Percentiles rank a stretch among this genome's conserved stretches.
These are phyloP conservation scores for Cantharis rustica DNA, from an alignment of 2,888 invertebrate genomes.

Conservation along the genomic window DNA sequence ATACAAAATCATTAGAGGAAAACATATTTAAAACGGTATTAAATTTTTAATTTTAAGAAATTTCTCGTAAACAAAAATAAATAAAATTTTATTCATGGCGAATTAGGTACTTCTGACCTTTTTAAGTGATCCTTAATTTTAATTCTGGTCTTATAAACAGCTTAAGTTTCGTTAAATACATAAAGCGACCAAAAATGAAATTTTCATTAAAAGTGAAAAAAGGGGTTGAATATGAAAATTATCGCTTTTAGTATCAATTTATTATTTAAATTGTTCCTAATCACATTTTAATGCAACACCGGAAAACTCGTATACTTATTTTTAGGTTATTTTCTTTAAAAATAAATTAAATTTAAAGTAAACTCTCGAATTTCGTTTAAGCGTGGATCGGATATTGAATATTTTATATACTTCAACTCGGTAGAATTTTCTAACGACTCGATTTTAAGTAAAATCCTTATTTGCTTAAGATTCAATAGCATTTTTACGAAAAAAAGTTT, in stretches of 20 bases:
- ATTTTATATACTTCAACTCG: background rate
- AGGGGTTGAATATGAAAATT: background rate
- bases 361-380: background rate
- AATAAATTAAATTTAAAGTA: background rate
- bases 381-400: background rate
- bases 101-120: background rate
- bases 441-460: background rate
- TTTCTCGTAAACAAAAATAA: background rate
- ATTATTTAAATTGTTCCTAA: background rate
- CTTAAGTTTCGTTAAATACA: background rate
- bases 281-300: background rate
- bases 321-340: background rate
- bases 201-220: background rate
- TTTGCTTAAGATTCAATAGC: background rate
- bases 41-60: background rate
- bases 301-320: background rate
- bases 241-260: background rate
- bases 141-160: background rate
- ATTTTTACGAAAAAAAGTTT: background rate
- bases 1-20: too few relatives aligned
- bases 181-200: background rate
- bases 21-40: too few relatives aligned
- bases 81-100: background rate
- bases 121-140: background rate
- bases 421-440: background rate